These are phyloP conservation scores for Volucella bombylans DNA, from an alignment of 2,888 invertebrate species.

Conservation along the genomic window DNA sequence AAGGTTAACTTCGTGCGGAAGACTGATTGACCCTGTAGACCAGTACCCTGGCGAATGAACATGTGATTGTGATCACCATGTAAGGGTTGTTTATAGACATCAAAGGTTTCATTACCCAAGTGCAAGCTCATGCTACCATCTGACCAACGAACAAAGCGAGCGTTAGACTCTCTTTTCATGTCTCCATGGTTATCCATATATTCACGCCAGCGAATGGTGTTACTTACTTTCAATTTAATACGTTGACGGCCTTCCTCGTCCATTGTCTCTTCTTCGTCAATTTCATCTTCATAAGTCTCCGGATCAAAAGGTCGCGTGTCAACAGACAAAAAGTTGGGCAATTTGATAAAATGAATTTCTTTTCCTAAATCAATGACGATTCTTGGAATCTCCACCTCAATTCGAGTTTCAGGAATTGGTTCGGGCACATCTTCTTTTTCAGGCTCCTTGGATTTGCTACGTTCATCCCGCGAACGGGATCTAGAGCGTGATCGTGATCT, in stretches of 20 bases:
- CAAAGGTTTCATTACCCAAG: constrained; percentile 98
- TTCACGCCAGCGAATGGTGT: constrained; percentile 97
- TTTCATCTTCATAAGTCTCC: constrained; percentile 98
- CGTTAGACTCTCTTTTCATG: constrained; percentile 94
- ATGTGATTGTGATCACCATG: constrained; percentile 98
- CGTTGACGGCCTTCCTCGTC: constrained; percentile 97
- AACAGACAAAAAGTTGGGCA: constrained; percentile 98
- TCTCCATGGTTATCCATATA: constrained; percentile 91
- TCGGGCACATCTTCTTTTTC: constrained; percentile 87
- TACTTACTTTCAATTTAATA: constrained; percentile 96
- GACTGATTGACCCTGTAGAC: constrained; percentile 98
- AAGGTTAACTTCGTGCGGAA: constrained; percentile 98
- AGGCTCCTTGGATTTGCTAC: constrained; percentile 77
- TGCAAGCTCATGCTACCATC: constrained; percentile 99
- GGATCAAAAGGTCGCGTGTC: constrained; percentile 98
- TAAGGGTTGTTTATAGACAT: constrained; percentile 96
- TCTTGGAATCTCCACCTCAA: constrained; percentile 98
- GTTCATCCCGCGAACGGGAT: constrained; percentile 78
- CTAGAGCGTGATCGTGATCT: constrained; percentile 79
- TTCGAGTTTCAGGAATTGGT: constrained; percentile 94
- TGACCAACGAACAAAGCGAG: constrained; percentile 97
- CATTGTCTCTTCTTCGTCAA: constrained; percentile 98
- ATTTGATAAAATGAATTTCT: constrained; percentile 96
- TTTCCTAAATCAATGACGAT: constrained; percentile 95
- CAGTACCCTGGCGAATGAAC: constrained; percentile 98